Conservation (phyloP, 92 coral and sea anemone species). For the Zoanthus solanderi region DNA sequence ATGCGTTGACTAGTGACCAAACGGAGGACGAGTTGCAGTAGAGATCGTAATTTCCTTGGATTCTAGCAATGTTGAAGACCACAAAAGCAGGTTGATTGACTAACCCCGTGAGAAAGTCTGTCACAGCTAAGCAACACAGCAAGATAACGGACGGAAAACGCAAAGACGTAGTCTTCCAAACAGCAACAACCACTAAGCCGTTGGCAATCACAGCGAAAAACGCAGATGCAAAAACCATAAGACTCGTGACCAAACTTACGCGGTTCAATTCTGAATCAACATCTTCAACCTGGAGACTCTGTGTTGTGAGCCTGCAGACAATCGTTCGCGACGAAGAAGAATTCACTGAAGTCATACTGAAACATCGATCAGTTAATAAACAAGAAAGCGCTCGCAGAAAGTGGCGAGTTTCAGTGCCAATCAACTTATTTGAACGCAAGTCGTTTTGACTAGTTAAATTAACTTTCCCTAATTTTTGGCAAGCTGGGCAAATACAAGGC, state of each 20-base stretch:
- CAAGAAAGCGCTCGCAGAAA: background rate
- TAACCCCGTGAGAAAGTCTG: constrained; percentile 40
- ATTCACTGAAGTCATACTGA: constrained; percentile 9
- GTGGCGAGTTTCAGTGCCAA: background rate
- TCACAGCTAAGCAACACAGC: constrained; percentile 33
- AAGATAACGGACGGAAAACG: constrained; percentile 16
- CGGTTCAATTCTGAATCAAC: constrained; percentile 35
- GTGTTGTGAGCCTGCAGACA: constrained; percentile 25
- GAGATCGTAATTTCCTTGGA: constrained; percentile 20
- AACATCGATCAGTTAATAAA: background rate
- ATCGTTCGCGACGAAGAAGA: constrained; percentile 6
- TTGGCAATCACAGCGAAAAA: constrained; percentile 36
- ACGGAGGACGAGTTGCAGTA: constrained; percentile 31
- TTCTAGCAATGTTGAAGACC: constrained; percentile 37
- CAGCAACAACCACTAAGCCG: constrained; percentile 26
- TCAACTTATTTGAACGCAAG: background rate
- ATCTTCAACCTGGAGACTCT: constrained; percentile 40
- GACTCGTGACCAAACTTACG: constrained; percentile 32
- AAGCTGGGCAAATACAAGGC: constrained; percentile 6
- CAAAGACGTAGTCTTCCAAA: constrained; percentile 33
- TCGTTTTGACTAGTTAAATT: background rate
- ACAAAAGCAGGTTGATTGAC: constrained; percentile 43
- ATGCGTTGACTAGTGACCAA: constrained; percentile 37
- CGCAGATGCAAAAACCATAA: constrained; percentile 18
- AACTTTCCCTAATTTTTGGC: background rate